phyloP scores from a whole-genome alignment of 2,888 invertebrate species.

The Leuctra nigra region DNA sequence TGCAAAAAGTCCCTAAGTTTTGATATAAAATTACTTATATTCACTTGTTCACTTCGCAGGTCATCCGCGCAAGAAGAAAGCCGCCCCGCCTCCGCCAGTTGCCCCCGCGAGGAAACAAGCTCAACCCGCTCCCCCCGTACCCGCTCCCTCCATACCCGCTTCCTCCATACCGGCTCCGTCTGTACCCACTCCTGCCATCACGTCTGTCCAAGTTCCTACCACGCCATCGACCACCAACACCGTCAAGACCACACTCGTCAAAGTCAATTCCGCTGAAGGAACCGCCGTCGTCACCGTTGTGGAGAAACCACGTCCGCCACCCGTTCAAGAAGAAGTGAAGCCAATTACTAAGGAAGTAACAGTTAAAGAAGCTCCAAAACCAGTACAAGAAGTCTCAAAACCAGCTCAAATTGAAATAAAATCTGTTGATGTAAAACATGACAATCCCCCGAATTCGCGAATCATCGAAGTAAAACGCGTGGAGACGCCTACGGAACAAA shows the following conservation, averaged over 20 bases:
- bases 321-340: background rate
- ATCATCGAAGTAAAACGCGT: background rate
- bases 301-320: background rate
- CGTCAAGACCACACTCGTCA: too few species aligned
- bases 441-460: background rate
- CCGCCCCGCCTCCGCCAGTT: constrained; percentile 48
- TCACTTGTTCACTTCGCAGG: background rate
- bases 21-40: too few species aligned
- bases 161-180: background rate
- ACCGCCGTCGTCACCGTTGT: background rate
- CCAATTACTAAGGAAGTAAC: background rate
- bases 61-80: constrained; percentile 47
- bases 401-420: too few species aligned
- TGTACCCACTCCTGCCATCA: too few species aligned
- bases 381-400: background rate
- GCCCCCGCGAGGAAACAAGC: constrained; percentile 28
- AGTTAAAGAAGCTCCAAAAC: background rate
- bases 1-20: too few species aligned
- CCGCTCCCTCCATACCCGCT: too few species aligned
- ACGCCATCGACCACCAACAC: too few species aligned
- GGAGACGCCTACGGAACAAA: background rate
- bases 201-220: too few species aligned
- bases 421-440: background rate
- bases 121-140: constrained; percentile 14
- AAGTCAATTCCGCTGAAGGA: background rate